These are phyloP conservation scores for Scartelaos histophorus DNA, from an alignment of 2,113 vertebrate species.

Conservation along the genomic window DNA sequence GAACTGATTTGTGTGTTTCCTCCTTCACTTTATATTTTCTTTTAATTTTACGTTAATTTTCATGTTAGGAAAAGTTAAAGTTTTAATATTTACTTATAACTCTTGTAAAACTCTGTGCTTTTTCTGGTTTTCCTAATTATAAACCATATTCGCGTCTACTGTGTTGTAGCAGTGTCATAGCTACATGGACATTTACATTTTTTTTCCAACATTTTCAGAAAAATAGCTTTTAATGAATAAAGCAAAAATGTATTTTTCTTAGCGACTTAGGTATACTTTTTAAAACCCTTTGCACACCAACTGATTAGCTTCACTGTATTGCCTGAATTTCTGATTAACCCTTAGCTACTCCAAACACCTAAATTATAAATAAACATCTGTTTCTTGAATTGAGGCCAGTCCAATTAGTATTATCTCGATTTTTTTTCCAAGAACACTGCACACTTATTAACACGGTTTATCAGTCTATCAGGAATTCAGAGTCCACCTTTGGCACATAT, in stretches of 20 bases:
- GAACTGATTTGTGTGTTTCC: conserved; percentile 8
- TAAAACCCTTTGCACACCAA: not conserved
- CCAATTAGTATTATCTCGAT: not conserved
- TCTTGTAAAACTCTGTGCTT: no score
- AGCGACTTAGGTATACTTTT: not conserved
- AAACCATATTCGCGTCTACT: no score
- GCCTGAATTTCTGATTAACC: not conserved
- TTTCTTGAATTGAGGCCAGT: not conserved
- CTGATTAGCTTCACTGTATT: not conserved
- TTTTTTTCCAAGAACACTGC: not conserved
- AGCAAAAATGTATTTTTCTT: not conserved
- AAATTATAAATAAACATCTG: not conserved
- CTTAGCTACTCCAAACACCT: not conserved
- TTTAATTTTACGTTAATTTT: not conserved
- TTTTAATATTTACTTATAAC: no score
- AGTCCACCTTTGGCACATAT: not conserved
- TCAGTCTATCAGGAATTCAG: not conserved
- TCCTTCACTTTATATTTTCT: not conserved
- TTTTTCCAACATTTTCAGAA: not conserved
- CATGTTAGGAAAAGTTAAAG: not conserved
- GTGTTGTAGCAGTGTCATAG: no score
- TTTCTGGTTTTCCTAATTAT: no score
- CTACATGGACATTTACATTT: no score
- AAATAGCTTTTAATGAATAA: not conserved
- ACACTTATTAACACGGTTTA: not conserved